Conservation (phyloP, 2,888 invertebrate genomes). For the Automeris io region DNA sequence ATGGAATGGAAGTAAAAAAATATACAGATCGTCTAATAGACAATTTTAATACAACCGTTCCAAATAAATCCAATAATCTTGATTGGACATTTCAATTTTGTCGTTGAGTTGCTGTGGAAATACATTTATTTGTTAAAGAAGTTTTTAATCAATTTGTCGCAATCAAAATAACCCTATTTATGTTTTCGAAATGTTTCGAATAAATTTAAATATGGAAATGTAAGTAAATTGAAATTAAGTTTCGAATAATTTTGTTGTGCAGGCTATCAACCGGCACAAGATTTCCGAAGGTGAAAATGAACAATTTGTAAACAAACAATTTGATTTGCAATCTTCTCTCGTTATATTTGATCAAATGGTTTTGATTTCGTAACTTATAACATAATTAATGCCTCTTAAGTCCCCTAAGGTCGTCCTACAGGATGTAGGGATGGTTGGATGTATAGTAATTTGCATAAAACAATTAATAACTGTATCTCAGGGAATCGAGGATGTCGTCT, state of each 20-base stretch:
- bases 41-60: slow-evolving; percentile 21
- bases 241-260: too few species aligned
- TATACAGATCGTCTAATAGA: slow-evolving; percentile 27
- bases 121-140: slow-evolving; percentile 27
- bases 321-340: too few species aligned
- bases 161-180: not conserved
- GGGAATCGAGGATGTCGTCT: slow-evolving; percentile 29
- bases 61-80: slow-evolving; percentile 20
- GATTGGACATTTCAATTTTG: slow-evolving; percentile 26
- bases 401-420: slow-evolving; percentile 23
- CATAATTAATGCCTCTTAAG: slow-evolving; percentile 23
- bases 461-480: slow-evolving; percentile 51
- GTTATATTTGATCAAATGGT: too few species aligned
- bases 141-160: slow-evolving; percentile 11
- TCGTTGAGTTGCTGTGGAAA: slow-evolving; percentile 9
- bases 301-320: too few species aligned
- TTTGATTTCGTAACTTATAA: slow-evolving; percentile 20
- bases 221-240: too few species aligned
- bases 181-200: too few species aligned
- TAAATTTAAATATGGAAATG: too few species aligned
- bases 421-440: slow-evolving; percentile 27
- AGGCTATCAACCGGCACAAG: too few species aligned
- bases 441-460: slow-evolving; percentile 62
- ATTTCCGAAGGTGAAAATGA: too few species aligned
- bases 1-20: slow-evolving; percentile 11